Evolutionary conservation across 30 jellyfish, hydroid and myxozoan genomes (phyloP).

Genomic region (Aurelia sp.): DNA sequence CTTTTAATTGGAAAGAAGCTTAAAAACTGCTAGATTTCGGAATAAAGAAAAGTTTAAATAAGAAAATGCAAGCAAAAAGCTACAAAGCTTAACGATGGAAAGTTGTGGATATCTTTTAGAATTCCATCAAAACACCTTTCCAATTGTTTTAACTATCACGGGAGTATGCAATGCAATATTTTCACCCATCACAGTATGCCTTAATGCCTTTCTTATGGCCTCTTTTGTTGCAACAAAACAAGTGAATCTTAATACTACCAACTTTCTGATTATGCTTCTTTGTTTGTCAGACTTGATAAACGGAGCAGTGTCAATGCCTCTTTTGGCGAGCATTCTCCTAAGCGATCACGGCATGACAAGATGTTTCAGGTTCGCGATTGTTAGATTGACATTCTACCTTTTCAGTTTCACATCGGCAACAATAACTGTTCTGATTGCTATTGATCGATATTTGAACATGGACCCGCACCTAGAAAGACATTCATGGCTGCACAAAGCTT

Average conservation of each 20-base stretch:
- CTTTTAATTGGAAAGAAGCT: no score
- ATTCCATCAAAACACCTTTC: no score
- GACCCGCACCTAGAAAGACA: not conserved
- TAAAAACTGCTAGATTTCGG: no score
- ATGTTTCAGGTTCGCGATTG: not conserved
- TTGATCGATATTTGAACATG: conserved; percentile 47
- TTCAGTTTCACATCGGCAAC: not conserved
- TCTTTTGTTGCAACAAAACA: conserved; percentile 28
- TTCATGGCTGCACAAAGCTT: no score
- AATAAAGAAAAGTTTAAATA: no score
- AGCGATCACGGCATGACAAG: not conserved
- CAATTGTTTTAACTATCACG: not conserved
- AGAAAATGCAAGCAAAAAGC: no score
- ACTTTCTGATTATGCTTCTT: not conserved
- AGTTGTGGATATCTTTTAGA: no score
- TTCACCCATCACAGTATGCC: not conserved
- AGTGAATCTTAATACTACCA: conserved; percentile 2
- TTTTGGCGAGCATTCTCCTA: not conserved
- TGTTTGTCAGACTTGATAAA: conserved; percentile 3
- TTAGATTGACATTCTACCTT: not conserved
- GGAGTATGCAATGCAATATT: not conserved
- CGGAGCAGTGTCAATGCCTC: conserved; percentile 25
- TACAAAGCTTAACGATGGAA: no score
- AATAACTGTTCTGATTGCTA: conserved; percentile 6
- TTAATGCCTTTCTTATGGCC: conserved; percentile 1